Evolutionary conservation across 1,140 invertebrate genomes (phyloP), one percentile per base, ranked within the genome.

Genomic region (Scaptomyza graminum): DNA sequence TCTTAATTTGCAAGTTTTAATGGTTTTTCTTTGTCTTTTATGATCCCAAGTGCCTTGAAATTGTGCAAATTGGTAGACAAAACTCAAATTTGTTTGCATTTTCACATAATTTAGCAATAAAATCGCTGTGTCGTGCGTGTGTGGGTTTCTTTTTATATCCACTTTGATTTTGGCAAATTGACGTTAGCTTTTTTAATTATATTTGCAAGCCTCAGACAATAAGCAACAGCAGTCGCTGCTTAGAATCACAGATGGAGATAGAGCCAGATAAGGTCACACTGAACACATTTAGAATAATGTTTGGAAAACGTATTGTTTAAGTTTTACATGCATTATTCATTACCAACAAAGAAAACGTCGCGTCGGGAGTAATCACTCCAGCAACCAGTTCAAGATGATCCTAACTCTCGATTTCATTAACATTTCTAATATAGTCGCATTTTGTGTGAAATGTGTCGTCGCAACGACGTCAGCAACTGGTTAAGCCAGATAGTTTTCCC

Each of bases 401-500:
- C 46, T 43, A 43, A 79, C 87, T 90, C 70, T 82, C 78, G 68
- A 54, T 90, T 90, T 90, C 80, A 70, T 90, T 90, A 89, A 70
- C 76, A 85, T 73, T 74, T 82, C 54, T 67, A 59, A 62, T 71
- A 73, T 18, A 41, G 54, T 39, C 61, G 67, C 28, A 83, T 76
- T 85, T 76, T 88, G 78, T 88, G 72, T 59, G 60, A 70, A 63
- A 51, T 68, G 54, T 43, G 11, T 59, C 52, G 34, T 61, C 15
- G 39, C 31, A 49, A n/a, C 79, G 64, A 83, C 83, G 83, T 82
- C 83, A 87, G 64, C 67, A 82, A 83, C 82, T 61, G 62, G 78
- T 87, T 88, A 79, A 16, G 49, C 50, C 15, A 22, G 44, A 55
- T 54, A 68, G 64, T 73, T 73, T 72, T 67, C 61, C 56, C 46